A percentile compares a stretch with the other conserved stretches of the same genome.
Conservation (phyloP, 2,113 vertebrate species). For the Erythrolamprus reginae region DNA sequence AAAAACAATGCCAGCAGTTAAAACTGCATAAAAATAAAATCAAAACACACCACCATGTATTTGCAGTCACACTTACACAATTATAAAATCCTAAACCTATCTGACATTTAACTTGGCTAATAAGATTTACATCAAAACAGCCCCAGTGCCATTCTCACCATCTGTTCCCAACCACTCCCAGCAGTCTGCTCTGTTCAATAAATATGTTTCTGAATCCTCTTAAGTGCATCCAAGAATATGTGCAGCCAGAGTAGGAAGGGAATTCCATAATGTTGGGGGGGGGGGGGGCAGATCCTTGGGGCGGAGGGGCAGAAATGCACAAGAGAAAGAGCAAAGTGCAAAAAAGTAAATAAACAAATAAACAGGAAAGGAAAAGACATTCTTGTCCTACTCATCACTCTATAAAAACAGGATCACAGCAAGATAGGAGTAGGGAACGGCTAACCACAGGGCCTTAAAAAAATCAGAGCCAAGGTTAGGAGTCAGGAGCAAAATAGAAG, state of each 20-base stretch:
- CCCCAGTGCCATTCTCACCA: neutral
- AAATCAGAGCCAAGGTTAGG: neutral
- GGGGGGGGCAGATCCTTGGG: neutral
- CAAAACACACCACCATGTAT: neutral
- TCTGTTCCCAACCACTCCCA: neutral
- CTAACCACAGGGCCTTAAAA: neutral
- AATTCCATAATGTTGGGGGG: neutral
- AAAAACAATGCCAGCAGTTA: neutral
- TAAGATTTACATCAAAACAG: neutral
- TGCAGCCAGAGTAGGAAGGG: neutral
- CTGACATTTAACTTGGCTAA: neutral
- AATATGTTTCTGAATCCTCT: neutral
- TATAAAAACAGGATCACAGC: neutral
- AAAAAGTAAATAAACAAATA: neutral
- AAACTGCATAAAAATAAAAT: neutral
- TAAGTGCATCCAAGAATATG: neutral
- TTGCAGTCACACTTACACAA: neutral
- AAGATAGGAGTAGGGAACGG: neutral
- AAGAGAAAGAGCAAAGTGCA: neutral
- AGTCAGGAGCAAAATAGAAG: neutral
- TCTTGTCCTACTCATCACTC: neutral
- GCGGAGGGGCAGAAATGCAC: fast-evolving
- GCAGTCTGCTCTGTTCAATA: neutral
- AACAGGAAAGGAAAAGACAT: neutral
- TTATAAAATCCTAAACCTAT: neutral